Conservation (phyloP, 1,140 invertebrate genomes). For the Drusus annulatus region DNA sequence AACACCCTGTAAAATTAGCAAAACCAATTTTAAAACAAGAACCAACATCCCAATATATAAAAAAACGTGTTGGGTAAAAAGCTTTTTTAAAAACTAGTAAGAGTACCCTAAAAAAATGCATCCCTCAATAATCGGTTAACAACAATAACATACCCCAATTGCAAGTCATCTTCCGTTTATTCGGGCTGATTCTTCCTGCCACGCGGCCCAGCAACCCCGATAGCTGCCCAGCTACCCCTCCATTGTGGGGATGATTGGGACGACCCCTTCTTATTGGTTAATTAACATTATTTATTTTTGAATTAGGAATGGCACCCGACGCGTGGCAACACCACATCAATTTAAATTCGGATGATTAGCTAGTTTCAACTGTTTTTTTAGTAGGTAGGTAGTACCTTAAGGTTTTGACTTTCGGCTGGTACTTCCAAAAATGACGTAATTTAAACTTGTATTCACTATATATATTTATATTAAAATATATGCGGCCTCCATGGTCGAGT, state of each 20-base stretch:
- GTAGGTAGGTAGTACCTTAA: background rate
- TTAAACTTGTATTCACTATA: too few relatives aligned
- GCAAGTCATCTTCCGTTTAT: slow-evolving; percentile 35
- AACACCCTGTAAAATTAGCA: too few relatives aligned
- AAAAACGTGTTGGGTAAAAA: background rate
- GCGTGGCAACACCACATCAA: slow-evolving; percentile 33
- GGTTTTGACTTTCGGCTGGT: too few relatives aligned
- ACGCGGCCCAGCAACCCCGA: background rate
- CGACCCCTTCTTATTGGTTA: slow-evolving; percentile 39
- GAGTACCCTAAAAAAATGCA: too few relatives aligned
- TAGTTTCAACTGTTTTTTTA: slow-evolving; percentile 5
- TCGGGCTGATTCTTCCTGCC: background rate
- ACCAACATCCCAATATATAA: too few relatives aligned
- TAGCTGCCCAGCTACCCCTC: slow-evolving; percentile 37
- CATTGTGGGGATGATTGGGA: slow-evolving; percentile 41
- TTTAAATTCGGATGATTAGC: slow-evolving; percentile 36
- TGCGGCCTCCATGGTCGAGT: too few relatives aligned
- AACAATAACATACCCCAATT: slow-evolving; percentile 1
- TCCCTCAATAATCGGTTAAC: slow-evolving; percentile 9
- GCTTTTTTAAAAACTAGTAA: too few relatives aligned
- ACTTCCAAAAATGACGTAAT: too few relatives aligned
- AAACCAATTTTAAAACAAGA: too few relatives aligned
- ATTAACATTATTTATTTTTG: slow-evolving; percentile 52
- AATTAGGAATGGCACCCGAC: slow-evolving; percentile 35
- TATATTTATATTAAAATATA: too few relatives aligned